Evolutionary conservation across 1,140 invertebrate genomes (phyloP).

Genomic region (Leguminivora glycinivorella): DNA sequence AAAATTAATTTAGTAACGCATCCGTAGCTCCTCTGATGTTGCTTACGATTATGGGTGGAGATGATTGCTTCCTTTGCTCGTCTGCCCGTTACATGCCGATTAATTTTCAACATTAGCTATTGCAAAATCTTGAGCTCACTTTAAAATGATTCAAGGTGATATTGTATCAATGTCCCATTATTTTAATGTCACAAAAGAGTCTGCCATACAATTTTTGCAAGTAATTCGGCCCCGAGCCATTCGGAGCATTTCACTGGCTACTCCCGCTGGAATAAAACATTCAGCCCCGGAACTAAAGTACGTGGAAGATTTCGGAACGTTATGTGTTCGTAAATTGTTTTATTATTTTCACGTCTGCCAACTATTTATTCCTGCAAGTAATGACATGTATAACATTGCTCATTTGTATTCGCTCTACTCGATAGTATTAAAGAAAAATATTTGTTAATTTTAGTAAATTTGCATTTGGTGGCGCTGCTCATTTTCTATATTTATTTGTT

Average conservation of each 20-base stretch:
- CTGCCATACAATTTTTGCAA: slow-evolving; percentile 67
- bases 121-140: background rate
- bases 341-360: background rate
- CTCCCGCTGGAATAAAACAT: slow-evolving; percentile 69
- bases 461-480: too few relatives aligned
- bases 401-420: too few relatives aligned
- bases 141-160: background rate
- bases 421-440: too few relatives aligned
- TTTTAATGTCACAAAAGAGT: slow-evolving; percentile 49
- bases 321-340: background rate
- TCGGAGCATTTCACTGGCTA: slow-evolving; percentile 65
- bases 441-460: too few relatives aligned
- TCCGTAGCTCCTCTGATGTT: too few relatives aligned
- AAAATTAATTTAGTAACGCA: too few relatives aligned
- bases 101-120: too few relatives aligned
- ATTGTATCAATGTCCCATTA: slow-evolving; percentile 60
- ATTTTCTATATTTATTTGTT: too few relatives aligned
- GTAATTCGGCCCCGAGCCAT: slow-evolving; percentile 64
- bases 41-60: too few relatives aligned
- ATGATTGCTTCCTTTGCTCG: too few relatives aligned
- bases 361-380: background rate
- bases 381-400: too few relatives aligned
- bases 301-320: slow-evolving; percentile 41
- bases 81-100: too few relatives aligned
- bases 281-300: slow-evolving; percentile 50